Evolutionary conservation across 2,113 vertebrate genomes (phyloP).

Genomic region (Crotalus tigris): DNA sequence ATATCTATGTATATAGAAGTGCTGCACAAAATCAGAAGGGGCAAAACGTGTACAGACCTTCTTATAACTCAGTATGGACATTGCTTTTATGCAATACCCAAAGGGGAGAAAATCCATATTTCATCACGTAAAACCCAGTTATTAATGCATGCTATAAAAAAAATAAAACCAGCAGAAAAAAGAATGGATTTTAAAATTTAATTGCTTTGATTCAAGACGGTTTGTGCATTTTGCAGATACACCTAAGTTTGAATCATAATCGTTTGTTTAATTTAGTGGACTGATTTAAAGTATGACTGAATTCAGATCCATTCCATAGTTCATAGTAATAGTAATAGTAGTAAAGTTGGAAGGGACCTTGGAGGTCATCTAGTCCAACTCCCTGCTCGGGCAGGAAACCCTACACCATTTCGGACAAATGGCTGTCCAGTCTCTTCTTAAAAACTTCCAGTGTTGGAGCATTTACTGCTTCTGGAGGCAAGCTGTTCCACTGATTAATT

Average conservation of each 20-base stretch:
- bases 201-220: neutral
- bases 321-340: too few relatives aligned
- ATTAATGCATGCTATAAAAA: conserved; percentile 14
- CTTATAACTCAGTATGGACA: neutral
- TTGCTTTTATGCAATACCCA: neutral
- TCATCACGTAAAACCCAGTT: neutral
- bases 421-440: too few relatives aligned
- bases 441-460: too few relatives aligned
- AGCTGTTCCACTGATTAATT: too few relatives aligned
- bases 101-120: conserved; percentile 10
- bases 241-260: neutral
- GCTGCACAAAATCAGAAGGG: neutral
- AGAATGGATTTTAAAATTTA: neutral
- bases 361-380: too few relatives aligned
- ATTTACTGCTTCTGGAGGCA: too few relatives aligned
- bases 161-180: neutral
- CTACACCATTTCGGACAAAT: too few relatives aligned
- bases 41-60: neutral
- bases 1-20: neutral
- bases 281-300: neutral
- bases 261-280: neutral
- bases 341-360: too few relatives aligned
- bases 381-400: too few relatives aligned
- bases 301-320: neutral
- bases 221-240: neutral